A percentile compares a stretch with the other conserved stretches of the same genome.
These are phyloP conservation scores for Gallinago stenura DNA, from an alignment of 2,797 vertebrate species.

Conservation along the genomic window DNA sequence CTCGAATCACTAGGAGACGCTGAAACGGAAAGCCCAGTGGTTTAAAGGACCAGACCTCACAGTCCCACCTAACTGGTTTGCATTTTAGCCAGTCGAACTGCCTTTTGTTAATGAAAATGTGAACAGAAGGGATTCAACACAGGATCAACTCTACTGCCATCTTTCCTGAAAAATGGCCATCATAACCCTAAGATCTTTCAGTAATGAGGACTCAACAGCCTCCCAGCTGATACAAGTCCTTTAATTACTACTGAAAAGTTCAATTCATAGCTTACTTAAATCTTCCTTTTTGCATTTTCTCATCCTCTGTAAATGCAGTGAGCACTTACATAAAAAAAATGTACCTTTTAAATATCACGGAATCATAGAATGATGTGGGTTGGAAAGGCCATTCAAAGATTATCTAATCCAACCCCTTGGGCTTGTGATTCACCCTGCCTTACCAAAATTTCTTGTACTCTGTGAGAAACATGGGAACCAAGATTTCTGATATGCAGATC, in stretches of 20 bases:
- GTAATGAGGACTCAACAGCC: background rate
- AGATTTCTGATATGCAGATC: background rate
- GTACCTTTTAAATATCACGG: background rate
- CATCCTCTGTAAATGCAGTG: background rate
- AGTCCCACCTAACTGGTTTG: too few relatives aligned
- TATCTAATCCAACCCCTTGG: background rate
- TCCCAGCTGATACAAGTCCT: background rate
- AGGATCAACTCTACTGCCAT: background rate
- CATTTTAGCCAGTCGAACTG: too few relatives aligned
- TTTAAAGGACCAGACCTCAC: too few relatives aligned
- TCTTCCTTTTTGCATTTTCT: background rate
- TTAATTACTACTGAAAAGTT: background rate
- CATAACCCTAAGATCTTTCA: background rate
- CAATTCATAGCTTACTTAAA: background rate
- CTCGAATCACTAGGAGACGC: too few relatives aligned
- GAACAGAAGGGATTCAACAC: background rate
- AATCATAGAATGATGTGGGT: background rate
- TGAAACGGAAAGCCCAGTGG: too few relatives aligned
- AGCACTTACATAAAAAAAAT: background rate
- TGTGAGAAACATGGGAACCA: background rate
- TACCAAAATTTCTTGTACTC: background rate
- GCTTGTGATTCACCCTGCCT: background rate
- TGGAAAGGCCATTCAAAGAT: background rate
- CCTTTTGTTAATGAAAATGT: background rate
- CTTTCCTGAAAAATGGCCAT: background rate